phyloP scores from a whole-genome alignment of 92 coral and sea anemone genomes.

The Plumapathes pennacea region DNA sequence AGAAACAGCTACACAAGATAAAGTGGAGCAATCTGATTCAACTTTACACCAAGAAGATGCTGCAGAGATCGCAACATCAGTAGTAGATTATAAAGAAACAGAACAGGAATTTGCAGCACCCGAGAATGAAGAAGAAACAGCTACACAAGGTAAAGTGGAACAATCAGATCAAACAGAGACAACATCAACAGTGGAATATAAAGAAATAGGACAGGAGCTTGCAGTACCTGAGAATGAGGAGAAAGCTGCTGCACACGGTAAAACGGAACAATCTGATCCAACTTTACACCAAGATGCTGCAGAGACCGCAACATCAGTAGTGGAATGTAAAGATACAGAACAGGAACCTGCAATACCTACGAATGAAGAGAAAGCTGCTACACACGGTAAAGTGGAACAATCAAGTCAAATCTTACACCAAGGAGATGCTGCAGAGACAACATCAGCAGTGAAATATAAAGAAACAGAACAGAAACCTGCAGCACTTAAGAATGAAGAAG shows the following conservation, averaged over 20 bases:
- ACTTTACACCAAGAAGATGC: too few species aligned
- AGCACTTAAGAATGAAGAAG: background rate
- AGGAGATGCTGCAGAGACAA: background rate
- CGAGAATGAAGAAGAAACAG: background rate
- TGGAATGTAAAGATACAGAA: too few species aligned
- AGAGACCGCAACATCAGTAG: too few species aligned
- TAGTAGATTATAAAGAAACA: background rate
- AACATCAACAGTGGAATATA: background rate
- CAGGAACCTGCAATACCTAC: too few species aligned
- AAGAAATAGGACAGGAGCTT: background rate
- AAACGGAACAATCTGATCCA: too few species aligned
- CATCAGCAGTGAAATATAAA: background rate
- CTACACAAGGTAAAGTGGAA: background rate
- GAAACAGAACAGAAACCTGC: conserved; percentile 3
- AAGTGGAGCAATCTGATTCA: too few species aligned
- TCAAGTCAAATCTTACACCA: background rate
- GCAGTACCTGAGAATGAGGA: too few species aligned
- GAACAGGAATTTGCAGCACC: background rate
- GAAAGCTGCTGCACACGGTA: too few species aligned
- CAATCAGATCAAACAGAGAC: background rate
- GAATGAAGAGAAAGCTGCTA: too few species aligned
- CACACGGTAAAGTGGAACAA: too few species aligned
- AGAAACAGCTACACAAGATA: too few species aligned
- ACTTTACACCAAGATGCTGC: too few species aligned
- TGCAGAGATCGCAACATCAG: background rate